phyloP scores from a whole-genome alignment of 2,113 vertebrate genomes.

The Todiramphus saurophagus region DNA sequence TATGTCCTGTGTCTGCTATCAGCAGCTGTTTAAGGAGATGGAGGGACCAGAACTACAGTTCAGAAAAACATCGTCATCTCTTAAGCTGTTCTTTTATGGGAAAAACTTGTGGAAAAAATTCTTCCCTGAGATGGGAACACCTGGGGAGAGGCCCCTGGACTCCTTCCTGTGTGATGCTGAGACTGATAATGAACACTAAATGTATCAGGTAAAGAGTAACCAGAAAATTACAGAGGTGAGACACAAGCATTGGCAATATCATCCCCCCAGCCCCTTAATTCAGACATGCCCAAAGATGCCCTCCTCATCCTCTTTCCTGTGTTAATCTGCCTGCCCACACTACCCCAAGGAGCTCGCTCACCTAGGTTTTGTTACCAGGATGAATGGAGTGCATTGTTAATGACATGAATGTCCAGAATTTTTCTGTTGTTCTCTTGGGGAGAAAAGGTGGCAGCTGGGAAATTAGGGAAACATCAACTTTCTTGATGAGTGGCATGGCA shows the following conservation, averaged over 20 bases:
- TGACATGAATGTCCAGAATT: not conserved
- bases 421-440: not conserved
- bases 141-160: not conserved
- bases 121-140: not conserved
- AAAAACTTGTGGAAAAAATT: not conserved
- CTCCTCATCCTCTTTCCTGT: fast-evolving
- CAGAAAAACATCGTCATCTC: not conserved
- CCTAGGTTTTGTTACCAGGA: not conserved
- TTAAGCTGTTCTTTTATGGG: not conserved
- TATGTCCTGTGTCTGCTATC: not conserved
- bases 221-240: not conserved
- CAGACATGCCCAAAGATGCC: not conserved
- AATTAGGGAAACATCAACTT: not conserved
- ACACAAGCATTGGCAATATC: not conserved
- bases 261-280: not conserved
- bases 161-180: not conserved
- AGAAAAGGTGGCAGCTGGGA: not conserved
- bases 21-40: constrained; percentile 4
- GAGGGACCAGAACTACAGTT: not conserved
- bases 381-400: not conserved
- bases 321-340: fast-evolving
- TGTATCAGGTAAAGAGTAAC: not conserved
- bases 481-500: not conserved
- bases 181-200: not conserved
- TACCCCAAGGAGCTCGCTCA: fast-evolving